phyloP scores from a whole-genome alignment of 2,113 vertebrate genomes.

The Esox niger region DNA sequence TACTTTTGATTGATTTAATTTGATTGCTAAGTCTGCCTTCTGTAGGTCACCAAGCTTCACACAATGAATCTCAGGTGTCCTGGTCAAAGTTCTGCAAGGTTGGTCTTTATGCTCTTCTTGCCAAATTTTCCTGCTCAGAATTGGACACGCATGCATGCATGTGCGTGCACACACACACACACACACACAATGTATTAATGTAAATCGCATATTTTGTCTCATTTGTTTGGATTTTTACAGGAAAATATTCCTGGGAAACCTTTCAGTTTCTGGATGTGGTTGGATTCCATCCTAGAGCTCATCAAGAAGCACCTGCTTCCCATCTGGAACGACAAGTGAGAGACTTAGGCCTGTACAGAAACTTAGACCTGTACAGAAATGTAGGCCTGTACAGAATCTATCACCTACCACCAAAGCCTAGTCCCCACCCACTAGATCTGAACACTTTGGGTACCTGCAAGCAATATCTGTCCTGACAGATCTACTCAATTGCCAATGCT shows the following conservation, averaged over 20 bases:
- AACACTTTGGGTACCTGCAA: too few relatives aligned
- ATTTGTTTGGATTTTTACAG: conserved; percentile 55
- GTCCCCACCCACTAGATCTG: too few relatives aligned
- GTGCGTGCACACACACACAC: too few relatives aligned
- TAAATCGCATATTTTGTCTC: background rate
- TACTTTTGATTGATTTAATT: too few relatives aligned
- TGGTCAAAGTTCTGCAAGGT: conserved; percentile 98
- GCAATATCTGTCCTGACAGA: too few relatives aligned
- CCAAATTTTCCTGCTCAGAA: too few relatives aligned
- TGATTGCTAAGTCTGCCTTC: too few relatives aligned
- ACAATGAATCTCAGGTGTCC: conserved; percentile 84
- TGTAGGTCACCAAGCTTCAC: conserved; percentile 80
- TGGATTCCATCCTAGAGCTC: conserved; percentile 94
- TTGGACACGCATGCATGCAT: too few relatives aligned
- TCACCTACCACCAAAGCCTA: too few relatives aligned
- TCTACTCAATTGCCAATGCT: too few relatives aligned
- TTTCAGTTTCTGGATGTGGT: conserved; percentile 96
- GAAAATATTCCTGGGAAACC: conserved; percentile 91
- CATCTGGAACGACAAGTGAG: conserved; percentile 97
- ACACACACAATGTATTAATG: too few relatives aligned
- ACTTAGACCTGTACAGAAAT: background rate
- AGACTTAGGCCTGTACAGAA: background rate
- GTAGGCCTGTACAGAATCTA: background rate
- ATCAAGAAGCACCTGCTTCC: conserved; percentile 95
- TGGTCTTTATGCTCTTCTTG: conserved; percentile 17